Percentiles rank a stretch among this genome's conserved stretches.
Evolutionary conservation across 2,888 invertebrate genomes (phyloP).

Genomic region (Pristionchus fissidentatus): DNA sequence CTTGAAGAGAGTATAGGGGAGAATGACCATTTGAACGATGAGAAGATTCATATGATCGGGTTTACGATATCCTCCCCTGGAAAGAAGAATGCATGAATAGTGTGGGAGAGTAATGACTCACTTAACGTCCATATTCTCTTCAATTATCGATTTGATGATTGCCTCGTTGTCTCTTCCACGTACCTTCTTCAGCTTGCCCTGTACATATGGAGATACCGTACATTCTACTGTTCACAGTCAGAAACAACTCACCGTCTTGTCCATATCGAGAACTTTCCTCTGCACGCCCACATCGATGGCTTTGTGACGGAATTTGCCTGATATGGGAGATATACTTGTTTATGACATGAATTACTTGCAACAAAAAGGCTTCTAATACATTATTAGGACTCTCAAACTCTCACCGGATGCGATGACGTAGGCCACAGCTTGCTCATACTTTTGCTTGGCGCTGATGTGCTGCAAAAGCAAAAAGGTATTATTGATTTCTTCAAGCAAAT

Average conservation of each 20-base stretch:
- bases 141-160: slow-evolving; percentile 87
- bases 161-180: slow-evolving; percentile 84
- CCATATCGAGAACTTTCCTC: slow-evolving; percentile 76
- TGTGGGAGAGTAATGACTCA: slow-evolving; percentile 60
- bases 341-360: not conserved
- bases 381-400: slow-evolving; percentile 45
- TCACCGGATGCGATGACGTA: slow-evolving; percentile 78
- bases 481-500: not conserved
- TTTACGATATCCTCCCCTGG: slow-evolving; percentile 89
- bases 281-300: slow-evolving; percentile 82
- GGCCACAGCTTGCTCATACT: slow-evolving; percentile 86
- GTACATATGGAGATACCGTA: slow-evolving; percentile 24
- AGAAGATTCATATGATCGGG: slow-evolving; percentile 86
- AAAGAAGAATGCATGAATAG: too few species aligned
- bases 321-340: slow-evolving; percentile 44
- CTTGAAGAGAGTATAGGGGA: slow-evolving; percentile 84
- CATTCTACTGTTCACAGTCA: not conserved
- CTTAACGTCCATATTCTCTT: slow-evolving; percentile 91
- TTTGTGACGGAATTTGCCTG: slow-evolving; percentile 72
- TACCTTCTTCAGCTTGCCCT: slow-evolving; percentile 70
- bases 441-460: slow-evolving; percentile 79
- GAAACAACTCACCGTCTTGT: slow-evolving; percentile 33
- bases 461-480: slow-evolving; percentile 66
- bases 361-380: not conserved
- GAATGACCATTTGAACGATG: slow-evolving; percentile 87